These are phyloP conservation scores for Sciurus carolinensis DNA, from an alignment of 2,797 vertebrate species.

Conservation along the genomic window DNA sequence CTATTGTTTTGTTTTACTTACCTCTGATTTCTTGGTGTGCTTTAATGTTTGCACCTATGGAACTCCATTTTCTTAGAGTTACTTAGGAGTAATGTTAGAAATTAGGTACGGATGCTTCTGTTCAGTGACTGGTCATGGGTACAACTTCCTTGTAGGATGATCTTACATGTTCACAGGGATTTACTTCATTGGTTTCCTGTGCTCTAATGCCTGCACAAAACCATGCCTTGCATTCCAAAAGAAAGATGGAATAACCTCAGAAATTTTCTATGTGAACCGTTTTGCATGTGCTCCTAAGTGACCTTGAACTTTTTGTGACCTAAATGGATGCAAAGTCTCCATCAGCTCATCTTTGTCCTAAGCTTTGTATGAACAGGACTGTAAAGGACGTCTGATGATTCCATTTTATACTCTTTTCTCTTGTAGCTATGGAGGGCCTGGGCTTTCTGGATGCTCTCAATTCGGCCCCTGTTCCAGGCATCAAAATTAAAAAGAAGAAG, in stretches of 20 bases:
- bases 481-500: constrained; percentile 99
- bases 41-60: background rate
- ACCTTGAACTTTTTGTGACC: background rate
- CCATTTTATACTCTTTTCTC: background rate
- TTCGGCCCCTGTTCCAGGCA: constrained; percentile 96
- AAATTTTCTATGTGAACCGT: background rate
- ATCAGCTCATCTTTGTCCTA: background rate
- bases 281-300: background rate
- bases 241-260: background rate
- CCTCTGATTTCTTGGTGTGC: background rate
- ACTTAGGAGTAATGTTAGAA: background rate
- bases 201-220: background rate
- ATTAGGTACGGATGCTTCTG: background rate
- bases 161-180: background rate
- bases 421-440: constrained; percentile 95
- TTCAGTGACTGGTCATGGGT: background rate
- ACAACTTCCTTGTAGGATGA: background rate
- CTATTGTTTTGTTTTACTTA: background rate
- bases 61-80: background rate
- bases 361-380: background rate
- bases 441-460: constrained; percentile 97
- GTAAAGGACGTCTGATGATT: background rate
- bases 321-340: background rate
- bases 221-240: background rate
- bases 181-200: background rate